A percentile compares a stretch with the other conserved stretches of the same genome.
Conservation (phyloP, 1,140 invertebrate genomes). For the Adoxophyes honmai region DNA sequence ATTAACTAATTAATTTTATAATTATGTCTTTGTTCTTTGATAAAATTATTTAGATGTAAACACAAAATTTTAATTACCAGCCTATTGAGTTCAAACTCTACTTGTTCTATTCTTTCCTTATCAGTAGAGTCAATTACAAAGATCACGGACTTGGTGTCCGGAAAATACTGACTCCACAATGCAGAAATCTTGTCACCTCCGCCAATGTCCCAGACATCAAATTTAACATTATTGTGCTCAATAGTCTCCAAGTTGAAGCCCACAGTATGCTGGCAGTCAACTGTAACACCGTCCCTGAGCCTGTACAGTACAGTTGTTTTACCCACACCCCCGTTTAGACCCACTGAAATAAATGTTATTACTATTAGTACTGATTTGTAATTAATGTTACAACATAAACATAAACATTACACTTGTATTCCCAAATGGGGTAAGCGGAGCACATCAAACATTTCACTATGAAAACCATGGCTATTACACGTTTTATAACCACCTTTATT, state of each 20-base stretch:
- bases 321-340: background rate
- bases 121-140: slow-evolving; percentile 3
- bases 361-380: too few relatives aligned
- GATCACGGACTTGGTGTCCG: background rate
- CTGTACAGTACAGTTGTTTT: slow-evolving; percentile 5
- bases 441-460: too few relatives aligned
- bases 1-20: too few relatives aligned
- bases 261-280: background rate
- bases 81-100: background rate
- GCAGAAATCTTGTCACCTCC: slow-evolving; percentile 1
- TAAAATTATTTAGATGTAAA: too few relatives aligned
- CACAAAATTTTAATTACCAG: slow-evolving; percentile 4
- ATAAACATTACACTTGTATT: too few relatives aligned
- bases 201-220: slow-evolving; percentile 4
- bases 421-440: too few relatives aligned
- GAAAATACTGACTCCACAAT: background rate
- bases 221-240: background rate
- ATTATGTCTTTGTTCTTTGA: too few relatives aligned
- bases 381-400: too few relatives aligned
- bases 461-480: too few relatives aligned
- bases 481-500: too few relatives aligned
- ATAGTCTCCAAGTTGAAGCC: slow-evolving; percentile 1
- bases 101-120: background rate
- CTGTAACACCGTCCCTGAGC: background rate
- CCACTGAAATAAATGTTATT: slow-evolving; percentile 9